Conservation (phyloP, 1,140 invertebrate species). For the Ladona fulva region DNA sequence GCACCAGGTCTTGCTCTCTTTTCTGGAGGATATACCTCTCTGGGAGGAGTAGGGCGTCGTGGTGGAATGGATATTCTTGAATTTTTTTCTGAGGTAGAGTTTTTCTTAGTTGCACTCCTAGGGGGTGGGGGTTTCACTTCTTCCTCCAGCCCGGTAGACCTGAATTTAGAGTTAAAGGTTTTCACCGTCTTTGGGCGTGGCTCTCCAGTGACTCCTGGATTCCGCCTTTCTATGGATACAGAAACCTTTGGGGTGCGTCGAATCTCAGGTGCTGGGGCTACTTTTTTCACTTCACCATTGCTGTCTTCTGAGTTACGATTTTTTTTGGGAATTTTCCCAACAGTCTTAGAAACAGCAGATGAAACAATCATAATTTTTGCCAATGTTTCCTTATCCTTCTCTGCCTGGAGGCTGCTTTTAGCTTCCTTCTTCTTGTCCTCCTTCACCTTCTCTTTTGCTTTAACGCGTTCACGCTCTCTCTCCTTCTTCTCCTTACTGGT, state of each 20-base stretch:
- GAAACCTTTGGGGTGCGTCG: slow-evolving; percentile 57
- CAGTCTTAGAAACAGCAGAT: slow-evolving; percentile 41
- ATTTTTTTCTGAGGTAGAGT: slow-evolving; percentile 43
- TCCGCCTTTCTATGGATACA: slow-evolving; percentile 67
- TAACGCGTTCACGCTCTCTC: not conserved
- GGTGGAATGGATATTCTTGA: slow-evolving; percentile 33
- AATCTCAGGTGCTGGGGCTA: slow-evolving; percentile 25
- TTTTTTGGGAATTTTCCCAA: slow-evolving; percentile 69
- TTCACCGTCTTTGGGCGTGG: slow-evolving; percentile 56
- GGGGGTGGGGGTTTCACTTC: slow-evolving; percentile 69
- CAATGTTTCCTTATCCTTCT: slow-evolving; percentile 57
- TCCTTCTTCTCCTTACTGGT: not conserved
- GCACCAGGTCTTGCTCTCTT: slow-evolving; percentile 20
- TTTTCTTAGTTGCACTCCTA: slow-evolving; percentile 36
- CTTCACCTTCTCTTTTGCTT: slow-evolving; percentile 35
- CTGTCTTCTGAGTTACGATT: slow-evolving; percentile 32
- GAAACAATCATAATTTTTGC: slow-evolving; percentile 54
- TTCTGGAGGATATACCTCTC: slow-evolving; percentile 21
- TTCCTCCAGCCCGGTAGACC: slow-evolving; percentile 74
- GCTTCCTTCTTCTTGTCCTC: slow-evolving; percentile 33
- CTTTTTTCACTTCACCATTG: slow-evolving; percentile 37
- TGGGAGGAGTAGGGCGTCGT: slow-evolving; percentile 12
- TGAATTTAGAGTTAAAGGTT: slow-evolving; percentile 78
- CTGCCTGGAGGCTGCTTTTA: slow-evolving; percentile 35
- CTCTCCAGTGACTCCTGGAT: slow-evolving; percentile 31